phyloP scores from a whole-genome alignment of 2,113 vertebrate species.

The Sinocyclocheilus anshuiensis region DNA sequence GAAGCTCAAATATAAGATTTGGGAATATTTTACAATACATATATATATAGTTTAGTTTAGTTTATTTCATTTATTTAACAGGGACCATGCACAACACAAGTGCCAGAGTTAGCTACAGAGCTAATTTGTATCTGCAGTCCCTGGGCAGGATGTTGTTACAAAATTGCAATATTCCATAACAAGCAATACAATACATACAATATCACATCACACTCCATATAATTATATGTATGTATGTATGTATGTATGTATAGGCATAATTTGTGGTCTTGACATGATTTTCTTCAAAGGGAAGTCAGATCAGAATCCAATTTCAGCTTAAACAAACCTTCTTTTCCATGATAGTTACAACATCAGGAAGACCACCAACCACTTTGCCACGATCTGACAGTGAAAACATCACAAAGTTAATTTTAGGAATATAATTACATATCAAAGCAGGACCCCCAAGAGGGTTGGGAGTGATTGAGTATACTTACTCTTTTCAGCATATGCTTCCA shows the following conservation, averaged over 20 bases:
- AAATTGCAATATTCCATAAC: no score
- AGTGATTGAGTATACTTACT: slow-evolving; percentile 82
- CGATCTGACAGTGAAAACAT: slow-evolving; percentile 76
- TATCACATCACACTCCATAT: no score
- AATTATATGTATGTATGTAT: no score
- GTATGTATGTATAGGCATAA: neutral
- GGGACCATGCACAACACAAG: no score
- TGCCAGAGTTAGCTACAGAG: no score
- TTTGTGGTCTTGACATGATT: neutral
- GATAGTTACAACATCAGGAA: slow-evolving; percentile 97
- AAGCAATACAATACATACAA: no score
- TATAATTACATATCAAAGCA: slow-evolving; percentile 40
- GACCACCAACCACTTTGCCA: slow-evolving; percentile 90
- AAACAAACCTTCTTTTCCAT: slow-evolving; percentile 95
- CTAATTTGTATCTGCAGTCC: no score
- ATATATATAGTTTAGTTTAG: no score
- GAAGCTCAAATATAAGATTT: no score
- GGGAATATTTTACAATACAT: no score
- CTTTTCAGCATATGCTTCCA: slow-evolving; percentile 93
- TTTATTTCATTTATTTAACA: no score
- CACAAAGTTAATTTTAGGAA: slow-evolving; percentile 59
- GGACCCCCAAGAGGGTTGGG: neutral
- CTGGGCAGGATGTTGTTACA: no score
- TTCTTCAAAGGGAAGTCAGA: neutral
- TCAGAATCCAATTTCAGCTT: neutral